Conservation (phyloP, 1,140 invertebrate genomes). For the Ooceraea biroi region DNA sequence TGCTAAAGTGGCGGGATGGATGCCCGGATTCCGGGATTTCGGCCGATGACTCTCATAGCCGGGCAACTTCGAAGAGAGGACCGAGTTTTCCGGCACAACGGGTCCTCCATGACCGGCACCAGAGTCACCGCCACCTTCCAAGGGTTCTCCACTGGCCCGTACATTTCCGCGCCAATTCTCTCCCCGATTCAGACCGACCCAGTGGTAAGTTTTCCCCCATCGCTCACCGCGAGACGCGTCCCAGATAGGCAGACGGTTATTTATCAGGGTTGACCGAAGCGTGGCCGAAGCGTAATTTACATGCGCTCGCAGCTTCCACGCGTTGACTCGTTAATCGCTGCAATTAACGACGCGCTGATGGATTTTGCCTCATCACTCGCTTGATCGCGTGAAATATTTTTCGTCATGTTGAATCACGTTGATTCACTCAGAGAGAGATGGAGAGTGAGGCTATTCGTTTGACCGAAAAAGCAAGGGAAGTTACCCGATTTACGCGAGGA, state of each 20-base stretch:
- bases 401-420: neutral
- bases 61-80: constrained; percentile 48
- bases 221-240: constrained; percentile 38
- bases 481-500: neutral
- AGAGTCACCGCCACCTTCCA: constrained; percentile 20
- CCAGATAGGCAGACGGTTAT: constrained; percentile 50
- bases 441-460: neutral
- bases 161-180: constrained; percentile 56
- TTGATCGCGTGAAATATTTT: too few species aligned
- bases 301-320: neutral
- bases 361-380: too few species aligned
- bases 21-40: constrained; percentile 41
- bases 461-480: neutral
- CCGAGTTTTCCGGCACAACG: constrained; percentile 47
- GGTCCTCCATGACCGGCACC: constrained; percentile 34
- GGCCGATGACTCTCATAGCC: constrained; percentile 48
- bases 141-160: constrained; percentile 51
- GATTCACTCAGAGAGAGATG: neutral
- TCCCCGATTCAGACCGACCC: constrained; percentile 32
- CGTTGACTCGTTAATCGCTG: constrained; percentile 19
- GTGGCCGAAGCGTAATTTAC: neutral
- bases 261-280: constrained; percentile 45
- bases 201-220: constrained; percentile 46
- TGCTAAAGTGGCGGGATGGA: constrained; percentile 33
- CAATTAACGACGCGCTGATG: neutral